phyloP scores from a whole-genome alignment of 23 tunicate species.

The Halocynthia aurantium region DNA sequence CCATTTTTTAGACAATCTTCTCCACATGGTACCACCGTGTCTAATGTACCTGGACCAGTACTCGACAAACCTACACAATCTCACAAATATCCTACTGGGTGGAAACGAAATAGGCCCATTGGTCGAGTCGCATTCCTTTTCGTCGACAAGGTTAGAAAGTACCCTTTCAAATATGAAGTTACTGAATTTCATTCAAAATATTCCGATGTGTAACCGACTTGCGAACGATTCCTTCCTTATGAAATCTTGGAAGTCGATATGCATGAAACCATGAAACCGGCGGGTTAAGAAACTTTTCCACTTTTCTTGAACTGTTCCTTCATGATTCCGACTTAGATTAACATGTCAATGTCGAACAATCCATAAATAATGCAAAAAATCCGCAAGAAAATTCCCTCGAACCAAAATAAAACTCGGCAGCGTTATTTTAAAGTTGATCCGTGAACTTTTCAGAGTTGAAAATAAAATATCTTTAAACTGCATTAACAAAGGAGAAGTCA shows the following conservation, averaged over 20 bases:
- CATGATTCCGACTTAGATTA: too few relatives aligned
- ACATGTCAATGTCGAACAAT: too few relatives aligned
- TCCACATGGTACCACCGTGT: conserved; percentile 39
- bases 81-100: conserved; percentile 25
- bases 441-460: neutral
- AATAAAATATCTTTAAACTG: neutral
- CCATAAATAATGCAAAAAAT: neutral
- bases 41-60: conserved; percentile 20
- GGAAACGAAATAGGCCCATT: conserved; percentile 35
- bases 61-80: conserved; percentile 18
- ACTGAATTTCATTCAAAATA: too few relatives aligned
- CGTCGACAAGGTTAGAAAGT: conserved; percentile 24
- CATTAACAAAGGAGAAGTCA: neutral
- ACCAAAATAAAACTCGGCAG: neutral
- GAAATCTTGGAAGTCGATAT: too few relatives aligned
- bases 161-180: too few relatives aligned
- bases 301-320: too few relatives aligned
- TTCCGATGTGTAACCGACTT: too few relatives aligned
- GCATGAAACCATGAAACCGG: too few relatives aligned
- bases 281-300: too few relatives aligned
- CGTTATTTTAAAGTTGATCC: neutral
- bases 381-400: neutral
- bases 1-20: conserved; percentile 50
- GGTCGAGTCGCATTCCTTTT: conserved; percentile 28
- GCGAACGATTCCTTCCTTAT: too few relatives aligned